phyloP scores from a whole-genome alignment of 1,140 invertebrate species.

The Gryllus bimaculatus region DNA sequence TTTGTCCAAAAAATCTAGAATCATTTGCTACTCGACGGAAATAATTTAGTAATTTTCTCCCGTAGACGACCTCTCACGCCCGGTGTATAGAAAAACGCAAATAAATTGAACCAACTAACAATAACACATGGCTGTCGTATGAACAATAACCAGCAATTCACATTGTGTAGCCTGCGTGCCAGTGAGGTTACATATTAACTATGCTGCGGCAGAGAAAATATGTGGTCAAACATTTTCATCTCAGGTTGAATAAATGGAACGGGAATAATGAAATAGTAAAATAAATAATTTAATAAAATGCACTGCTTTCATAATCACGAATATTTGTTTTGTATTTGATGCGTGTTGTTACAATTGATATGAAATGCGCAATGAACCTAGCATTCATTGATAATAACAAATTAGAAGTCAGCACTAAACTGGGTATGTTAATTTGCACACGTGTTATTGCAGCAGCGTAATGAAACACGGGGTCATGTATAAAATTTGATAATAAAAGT shows the following conservation, averaged over 20 bases:
- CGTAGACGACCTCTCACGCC: too few relatives aligned
- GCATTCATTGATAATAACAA: not conserved
- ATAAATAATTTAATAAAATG: constrained; percentile 6
- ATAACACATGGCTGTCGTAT: not conserved
- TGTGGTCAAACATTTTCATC: not conserved
- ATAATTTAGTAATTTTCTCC: too few relatives aligned
- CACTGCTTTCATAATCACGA: not conserved
- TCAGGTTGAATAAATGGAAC: not conserved
- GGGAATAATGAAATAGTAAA: constrained; percentile 1
- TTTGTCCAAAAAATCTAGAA: too few relatives aligned
- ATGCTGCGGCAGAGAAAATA: not conserved
- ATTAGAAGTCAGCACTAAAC: not conserved
- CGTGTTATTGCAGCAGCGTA: not conserved
- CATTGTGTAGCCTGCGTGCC: not conserved
- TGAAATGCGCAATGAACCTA: not conserved
- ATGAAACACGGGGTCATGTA: constrained; percentile 3
- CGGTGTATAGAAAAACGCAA: not conserved
- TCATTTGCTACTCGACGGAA: too few relatives aligned
- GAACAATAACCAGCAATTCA: not conserved
- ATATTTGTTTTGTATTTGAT: constrained; percentile 6
- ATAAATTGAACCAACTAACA: not conserved
- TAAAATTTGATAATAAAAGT: constrained; percentile 6
- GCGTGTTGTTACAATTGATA: not conserved
- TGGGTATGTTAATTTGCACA: not conserved
- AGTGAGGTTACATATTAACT: not conserved